These are phyloP conservation scores for Ernsta delagoae DNA, from an alignment of 2,888 invertebrate genomes.

Conservation along the genomic window DNA sequence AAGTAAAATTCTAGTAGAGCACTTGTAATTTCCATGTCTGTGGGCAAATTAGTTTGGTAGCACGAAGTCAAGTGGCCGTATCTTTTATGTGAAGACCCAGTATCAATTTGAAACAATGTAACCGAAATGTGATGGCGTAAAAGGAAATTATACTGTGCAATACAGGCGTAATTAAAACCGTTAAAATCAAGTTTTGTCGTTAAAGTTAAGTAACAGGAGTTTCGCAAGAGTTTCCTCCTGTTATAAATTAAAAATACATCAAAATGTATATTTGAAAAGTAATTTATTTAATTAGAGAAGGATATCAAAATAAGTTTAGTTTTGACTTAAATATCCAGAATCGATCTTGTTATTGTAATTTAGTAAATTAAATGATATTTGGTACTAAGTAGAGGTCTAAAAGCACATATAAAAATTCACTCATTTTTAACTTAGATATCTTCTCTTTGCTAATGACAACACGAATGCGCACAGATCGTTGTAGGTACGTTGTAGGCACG, in stretches of 20 bases:
- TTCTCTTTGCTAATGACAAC: too few relatives aligned
- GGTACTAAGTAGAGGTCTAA: too few relatives aligned
- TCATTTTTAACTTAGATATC: too few relatives aligned
- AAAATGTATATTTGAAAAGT: too few relatives aligned
- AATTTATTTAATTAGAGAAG: too few relatives aligned
- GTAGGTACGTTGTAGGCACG: too few relatives aligned
- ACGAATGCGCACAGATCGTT: not conserved
- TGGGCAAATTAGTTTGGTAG: slow-evolving; percentile 63
- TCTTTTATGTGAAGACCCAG: slow-evolving; percentile 67
- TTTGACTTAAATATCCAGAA: too few relatives aligned
- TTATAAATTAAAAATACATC: too few relatives aligned
- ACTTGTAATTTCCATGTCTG: slow-evolving; percentile 63
- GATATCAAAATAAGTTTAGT: too few relatives aligned
- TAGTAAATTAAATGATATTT: too few relatives aligned
- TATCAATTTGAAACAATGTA: slow-evolving; percentile 76
- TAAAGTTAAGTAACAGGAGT: slow-evolving; percentile 58
- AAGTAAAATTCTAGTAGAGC: slow-evolving; percentile 43
- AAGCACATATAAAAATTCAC: too few relatives aligned
- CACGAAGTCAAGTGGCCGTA: slow-evolving; percentile 59
- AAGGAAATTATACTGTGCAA: slow-evolving; percentile 66
- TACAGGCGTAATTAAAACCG: slow-evolving; percentile 74
- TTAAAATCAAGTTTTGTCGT: slow-evolving; percentile 70
- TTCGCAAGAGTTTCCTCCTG: slow-evolving; percentile 56
- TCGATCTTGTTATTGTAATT: too few relatives aligned
- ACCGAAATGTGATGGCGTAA: slow-evolving; percentile 65